A percentile compares a stretch with the other conserved stretches of the same genome.
These are phyloP conservation scores for Nephrotoma appendiculata DNA, from an alignment of 2,888 invertebrate species.

Conservation along the genomic window DNA sequence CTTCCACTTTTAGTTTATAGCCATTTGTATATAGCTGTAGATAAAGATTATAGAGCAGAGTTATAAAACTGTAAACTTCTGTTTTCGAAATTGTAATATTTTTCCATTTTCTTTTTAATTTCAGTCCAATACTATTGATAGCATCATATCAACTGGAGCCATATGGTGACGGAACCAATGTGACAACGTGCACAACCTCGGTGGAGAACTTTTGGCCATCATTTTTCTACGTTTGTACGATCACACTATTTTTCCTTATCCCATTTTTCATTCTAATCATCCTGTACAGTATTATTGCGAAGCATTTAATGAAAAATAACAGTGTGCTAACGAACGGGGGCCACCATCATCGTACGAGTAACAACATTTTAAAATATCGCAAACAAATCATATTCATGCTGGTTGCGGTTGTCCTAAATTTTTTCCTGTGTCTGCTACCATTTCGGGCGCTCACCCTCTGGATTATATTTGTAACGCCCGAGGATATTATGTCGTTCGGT, in stretches of 20 bases:
- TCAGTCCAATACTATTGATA: conserved; percentile 73
- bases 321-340: conserved; percentile 46
- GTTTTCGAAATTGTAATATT: not conserved
- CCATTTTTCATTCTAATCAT: conserved; percentile 68
- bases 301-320: conserved; percentile 69
- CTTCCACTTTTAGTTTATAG: too few species aligned
- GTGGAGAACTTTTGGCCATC: conserved; percentile 65
- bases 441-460: conserved; percentile 78
- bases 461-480: conserved; percentile 65
- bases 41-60: too few species aligned
- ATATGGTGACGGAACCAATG: conserved; percentile 51
- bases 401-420: conserved; percentile 76
- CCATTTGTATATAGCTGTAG: too few species aligned
- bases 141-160: conserved; percentile 58
- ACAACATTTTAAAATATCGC: conserved; percentile 49
- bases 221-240: conserved; percentile 64
- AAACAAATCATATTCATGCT: conserved; percentile 80
- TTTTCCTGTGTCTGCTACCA: conserved; percentile 80
- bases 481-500: conserved; percentile 52
- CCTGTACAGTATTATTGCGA: conserved; percentile 73
- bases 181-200: conserved; percentile 67
- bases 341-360: conserved; percentile 27
- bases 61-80: too few species aligned
- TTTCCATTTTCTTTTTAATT: conserved; percentile 19
- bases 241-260: conserved; percentile 70